Conservation (phyloP, 2,888 invertebrate genomes). For the Cecidostiba fungosa region DNA sequence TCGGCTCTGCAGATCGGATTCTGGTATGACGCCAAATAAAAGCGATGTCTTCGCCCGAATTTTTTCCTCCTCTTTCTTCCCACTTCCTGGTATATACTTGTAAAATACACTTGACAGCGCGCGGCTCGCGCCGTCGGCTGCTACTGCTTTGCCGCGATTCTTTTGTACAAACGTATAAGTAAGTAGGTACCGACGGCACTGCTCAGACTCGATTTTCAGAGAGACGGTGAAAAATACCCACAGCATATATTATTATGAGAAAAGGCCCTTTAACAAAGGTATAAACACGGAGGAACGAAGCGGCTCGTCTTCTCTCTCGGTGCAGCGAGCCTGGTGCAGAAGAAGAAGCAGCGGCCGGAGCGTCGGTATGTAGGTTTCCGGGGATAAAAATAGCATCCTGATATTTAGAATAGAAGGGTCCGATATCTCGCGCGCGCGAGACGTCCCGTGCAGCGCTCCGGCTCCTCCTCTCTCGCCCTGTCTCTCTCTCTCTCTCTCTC, state of each 20-base stretch:
- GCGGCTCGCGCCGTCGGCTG: background rate
- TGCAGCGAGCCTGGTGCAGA: background rate
- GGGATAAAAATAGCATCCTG: slow-evolving; percentile 77
- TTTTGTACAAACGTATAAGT: background rate
- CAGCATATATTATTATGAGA: too few species aligned
- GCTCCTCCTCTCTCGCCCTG: slow-evolving; percentile 61
- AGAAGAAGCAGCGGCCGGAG: slow-evolving; percentile 44
- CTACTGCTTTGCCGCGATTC: background rate
- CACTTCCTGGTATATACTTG: slow-evolving; percentile 31
- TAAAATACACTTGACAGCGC: slow-evolving; percentile 12
- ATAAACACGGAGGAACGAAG: background rate
- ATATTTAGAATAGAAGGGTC: slow-evolving; percentile 74
- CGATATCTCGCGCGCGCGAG: slow-evolving; percentile 59
- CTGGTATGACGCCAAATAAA: slow-evolving; percentile 60
- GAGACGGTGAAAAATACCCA: too few species aligned
- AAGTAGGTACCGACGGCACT: background rate
- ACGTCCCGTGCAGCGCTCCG: slow-evolving; percentile 55
- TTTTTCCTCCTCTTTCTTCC: background rate
- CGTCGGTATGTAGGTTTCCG: slow-evolving; percentile 78
- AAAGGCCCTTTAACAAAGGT: background rate
- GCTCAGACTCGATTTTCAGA: background rate
- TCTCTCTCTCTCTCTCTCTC: background rate
- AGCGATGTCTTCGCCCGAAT: slow-evolving; percentile 17
- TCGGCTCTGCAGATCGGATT: slow-evolving; percentile 27
- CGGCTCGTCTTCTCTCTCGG: background rate